Evolutionary conservation across 2,797 vertebrate species (phyloP).

Genomic region (Oceanodroma leucorhoa): DNA sequence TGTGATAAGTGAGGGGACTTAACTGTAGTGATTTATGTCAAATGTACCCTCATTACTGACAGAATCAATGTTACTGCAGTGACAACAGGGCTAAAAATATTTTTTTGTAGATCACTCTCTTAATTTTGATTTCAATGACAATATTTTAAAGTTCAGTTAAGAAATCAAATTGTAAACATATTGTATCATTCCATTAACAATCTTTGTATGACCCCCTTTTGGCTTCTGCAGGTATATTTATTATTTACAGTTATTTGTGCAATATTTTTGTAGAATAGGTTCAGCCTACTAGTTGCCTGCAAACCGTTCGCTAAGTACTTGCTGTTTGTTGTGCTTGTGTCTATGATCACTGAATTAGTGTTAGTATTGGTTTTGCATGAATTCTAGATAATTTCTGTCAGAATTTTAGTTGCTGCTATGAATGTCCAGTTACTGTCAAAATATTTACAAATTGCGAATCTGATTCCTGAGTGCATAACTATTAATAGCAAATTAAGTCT

Average conservation of each 20-base stretch:
- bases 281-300: background rate
- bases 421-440: background rate
- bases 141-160: background rate
- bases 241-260: background rate
- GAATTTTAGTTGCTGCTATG: background rate
- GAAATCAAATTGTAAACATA: background rate
- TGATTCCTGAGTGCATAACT: background rate
- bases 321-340: background rate
- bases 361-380: background rate
- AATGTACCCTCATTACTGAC: background rate
- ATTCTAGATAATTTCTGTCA: background rate
- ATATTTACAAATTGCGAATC: background rate
- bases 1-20: background rate
- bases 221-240: background rate
- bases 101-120: background rate
- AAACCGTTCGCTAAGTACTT: background rate
- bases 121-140: background rate
- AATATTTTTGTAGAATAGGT: background rate
- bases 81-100: background rate
- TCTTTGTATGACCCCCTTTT: background rate
- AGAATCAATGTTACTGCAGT: background rate
- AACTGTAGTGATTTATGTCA: background rate
- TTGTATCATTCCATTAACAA: background rate
- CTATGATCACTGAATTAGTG: background rate
- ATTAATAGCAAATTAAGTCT: background rate